These are phyloP conservation scores for Phocoena phocoena DNA, from an alignment of 2,113 vertebrate genomes.

Conservation along the genomic window DNA sequence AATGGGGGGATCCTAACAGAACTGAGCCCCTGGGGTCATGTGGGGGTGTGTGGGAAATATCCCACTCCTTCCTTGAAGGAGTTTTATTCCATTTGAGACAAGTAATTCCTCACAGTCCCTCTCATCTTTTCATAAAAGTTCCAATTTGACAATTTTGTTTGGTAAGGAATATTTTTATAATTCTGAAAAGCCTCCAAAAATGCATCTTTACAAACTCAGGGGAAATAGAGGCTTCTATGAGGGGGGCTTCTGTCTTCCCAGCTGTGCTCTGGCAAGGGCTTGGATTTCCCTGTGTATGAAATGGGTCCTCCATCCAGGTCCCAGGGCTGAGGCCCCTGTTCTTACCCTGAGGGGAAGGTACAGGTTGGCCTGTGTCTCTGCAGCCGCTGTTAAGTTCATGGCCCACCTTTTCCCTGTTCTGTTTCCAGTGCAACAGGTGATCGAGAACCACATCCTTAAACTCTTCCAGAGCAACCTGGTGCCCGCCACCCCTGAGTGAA, in stretches of 20 bases:
- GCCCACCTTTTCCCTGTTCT: not conserved
- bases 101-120: not conserved
- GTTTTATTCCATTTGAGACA: not conserved
- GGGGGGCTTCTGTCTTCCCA: not conserved
- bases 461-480: constrained; percentile 82
- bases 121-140: not conserved
- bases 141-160: not conserved
- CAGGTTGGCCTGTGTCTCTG: no score
- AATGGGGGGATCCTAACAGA: not conserved
- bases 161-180: not conserved
- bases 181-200: not conserved
- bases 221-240: not conserved
- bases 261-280: not conserved
- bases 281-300: not conserved
- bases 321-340: not conserved
- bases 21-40: not conserved
- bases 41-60: not conserved
- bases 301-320: not conserved
- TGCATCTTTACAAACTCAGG: not conserved
- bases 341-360: not conserved
- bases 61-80: not conserved
- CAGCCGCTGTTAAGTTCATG: rapidly evolving
- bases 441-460: constrained; percentile 92
- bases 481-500: constrained; percentile 40
- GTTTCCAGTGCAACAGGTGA: constrained; percentile 90